Percentiles rank a stretch among this genome's conserved stretches.
phyloP scores from a whole-genome alignment of 2,113 vertebrate genomes.

The Platichthys flesus region DNA sequence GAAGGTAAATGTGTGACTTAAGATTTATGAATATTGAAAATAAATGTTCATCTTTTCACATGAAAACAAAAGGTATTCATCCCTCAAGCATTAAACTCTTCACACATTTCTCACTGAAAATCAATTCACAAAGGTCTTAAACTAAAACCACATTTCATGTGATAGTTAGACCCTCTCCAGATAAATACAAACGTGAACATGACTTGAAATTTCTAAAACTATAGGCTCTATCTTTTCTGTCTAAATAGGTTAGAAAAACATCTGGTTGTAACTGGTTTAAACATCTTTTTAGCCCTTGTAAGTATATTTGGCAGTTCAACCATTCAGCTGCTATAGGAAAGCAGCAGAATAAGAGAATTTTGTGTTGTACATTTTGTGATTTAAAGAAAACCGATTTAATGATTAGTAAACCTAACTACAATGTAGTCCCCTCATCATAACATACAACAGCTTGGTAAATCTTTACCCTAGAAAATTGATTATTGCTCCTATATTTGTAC shows the following conservation, averaged over 20 bases:
- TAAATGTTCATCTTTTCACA: background rate
- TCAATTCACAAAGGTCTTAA: background rate
- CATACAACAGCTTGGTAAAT: too few species aligned
- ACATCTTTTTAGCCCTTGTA: too few species aligned
- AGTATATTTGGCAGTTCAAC: too few species aligned
- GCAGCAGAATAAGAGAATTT: too few species aligned
- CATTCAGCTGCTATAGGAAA: too few species aligned
- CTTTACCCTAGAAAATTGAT: background rate
- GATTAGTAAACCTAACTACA: too few species aligned
- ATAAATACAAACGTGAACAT: background rate
- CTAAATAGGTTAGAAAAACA: too few species aligned
- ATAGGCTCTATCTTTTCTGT: too few species aligned
- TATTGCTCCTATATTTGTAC: background rate
- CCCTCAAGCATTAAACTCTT: background rate
- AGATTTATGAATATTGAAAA: constrained; percentile 1
- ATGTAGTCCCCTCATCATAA: too few species aligned
- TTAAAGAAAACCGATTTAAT: background rate
- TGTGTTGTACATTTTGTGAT: too few species aligned
- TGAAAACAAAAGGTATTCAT: background rate
- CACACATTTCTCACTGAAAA: background rate
- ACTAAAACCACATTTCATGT: background rate
- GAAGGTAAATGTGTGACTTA: constrained; percentile 46
- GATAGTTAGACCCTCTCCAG: background rate
- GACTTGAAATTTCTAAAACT: too few species aligned
- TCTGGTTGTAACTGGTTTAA: too few species aligned